Evolutionary conservation across 2,888 invertebrate species (phyloP), one percentile per base, ranked within the genome.

Genomic region (Athalia cordata): DNA sequence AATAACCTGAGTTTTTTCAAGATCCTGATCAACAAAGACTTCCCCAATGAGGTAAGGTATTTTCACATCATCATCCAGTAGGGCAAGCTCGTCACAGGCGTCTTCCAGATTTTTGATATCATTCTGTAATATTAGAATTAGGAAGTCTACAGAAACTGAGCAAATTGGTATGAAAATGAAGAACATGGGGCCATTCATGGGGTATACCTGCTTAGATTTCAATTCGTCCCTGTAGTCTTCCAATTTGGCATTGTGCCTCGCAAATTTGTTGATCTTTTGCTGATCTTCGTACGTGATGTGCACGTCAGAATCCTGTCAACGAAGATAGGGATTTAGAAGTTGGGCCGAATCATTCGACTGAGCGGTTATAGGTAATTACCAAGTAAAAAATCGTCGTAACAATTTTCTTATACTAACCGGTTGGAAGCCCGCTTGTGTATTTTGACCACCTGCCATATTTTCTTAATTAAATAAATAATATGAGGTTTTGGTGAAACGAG

Each of bases 271-370:
- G 81, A 99, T 99, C 91, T 97, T 97, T 88, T 97, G 96, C 91
- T 99, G 99, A 91, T 99, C 99, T 90, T 98, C 98, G 87, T 93
- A 97, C 0, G 97, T 97, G 84, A 99, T 98, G 89, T 98, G 96
- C 79, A 98, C 96, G 92, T 98, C 98, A 70, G 95, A 95, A 87
- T 97, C 96, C 95, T 95, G 85, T 81, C 86, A 75, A 81, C 62
- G 29, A 29, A 29, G 29, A 29, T 29, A 29, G 29, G 29, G 29
- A 2, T 29, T 68, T 88, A 80, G 78, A 62, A 74, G 66, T 29
- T 15, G 62, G 49, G 8, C 78, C 77, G 82, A 80, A 82, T 82
- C 85, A 90, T 57, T 64, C 65, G 55, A 15, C 52, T 11, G 65
- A 61, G 62, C 15, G 65, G 29, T 9, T 45, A 49, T 29, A 87